A percentile compares a stretch with the other conserved stretches of the same genome.
Evolutionary conservation across 2,888 invertebrate species (phyloP).

Genomic region (Thalpophila matura): DNA sequence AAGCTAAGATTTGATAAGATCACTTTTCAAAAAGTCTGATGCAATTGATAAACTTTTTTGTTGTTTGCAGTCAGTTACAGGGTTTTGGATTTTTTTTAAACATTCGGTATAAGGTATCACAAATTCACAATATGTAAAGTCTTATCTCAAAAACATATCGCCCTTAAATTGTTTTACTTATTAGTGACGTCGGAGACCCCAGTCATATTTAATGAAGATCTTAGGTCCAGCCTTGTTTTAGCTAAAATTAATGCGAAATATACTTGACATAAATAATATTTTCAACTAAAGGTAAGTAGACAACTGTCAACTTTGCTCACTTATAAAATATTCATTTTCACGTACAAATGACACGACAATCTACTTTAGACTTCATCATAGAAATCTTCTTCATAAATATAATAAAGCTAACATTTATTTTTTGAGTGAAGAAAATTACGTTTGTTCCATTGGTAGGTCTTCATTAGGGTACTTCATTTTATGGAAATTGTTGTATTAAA

Average conservation of each 20-base stretch:
- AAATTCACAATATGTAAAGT: too few relatives aligned
- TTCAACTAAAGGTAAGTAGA: constrained; percentile 9
- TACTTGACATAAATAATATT: constrained; percentile 9
- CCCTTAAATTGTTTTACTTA: not conserved
- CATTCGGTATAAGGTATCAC: too few relatives aligned
- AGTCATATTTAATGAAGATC: constrained; percentile 7
- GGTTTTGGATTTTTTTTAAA: too few relatives aligned
- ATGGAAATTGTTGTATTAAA: not conserved
- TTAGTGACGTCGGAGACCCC: not conserved
- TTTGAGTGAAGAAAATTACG: not conserved
- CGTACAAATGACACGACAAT: constrained; percentile 22
- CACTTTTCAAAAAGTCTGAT: too few relatives aligned
- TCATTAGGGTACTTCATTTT: not conserved
- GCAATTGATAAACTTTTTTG: too few relatives aligned
- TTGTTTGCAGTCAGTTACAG: too few relatives aligned
- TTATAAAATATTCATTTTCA: constrained; percentile 34
- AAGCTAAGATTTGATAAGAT: too few relatives aligned
- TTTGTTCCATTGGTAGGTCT: too few relatives aligned
- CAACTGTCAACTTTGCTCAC: not conserved
- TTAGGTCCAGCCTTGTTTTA: not conserved
- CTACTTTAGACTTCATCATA: constrained; percentile 28
- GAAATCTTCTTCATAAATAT: constrained; percentile 16
- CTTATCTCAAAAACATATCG: not conserved
- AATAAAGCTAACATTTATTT: constrained; percentile 17
- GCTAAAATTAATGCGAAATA: constrained; percentile 8